phyloP scores from a whole-genome alignment of 2,113 vertebrate species.

The Glaucidium brasilianum region DNA sequence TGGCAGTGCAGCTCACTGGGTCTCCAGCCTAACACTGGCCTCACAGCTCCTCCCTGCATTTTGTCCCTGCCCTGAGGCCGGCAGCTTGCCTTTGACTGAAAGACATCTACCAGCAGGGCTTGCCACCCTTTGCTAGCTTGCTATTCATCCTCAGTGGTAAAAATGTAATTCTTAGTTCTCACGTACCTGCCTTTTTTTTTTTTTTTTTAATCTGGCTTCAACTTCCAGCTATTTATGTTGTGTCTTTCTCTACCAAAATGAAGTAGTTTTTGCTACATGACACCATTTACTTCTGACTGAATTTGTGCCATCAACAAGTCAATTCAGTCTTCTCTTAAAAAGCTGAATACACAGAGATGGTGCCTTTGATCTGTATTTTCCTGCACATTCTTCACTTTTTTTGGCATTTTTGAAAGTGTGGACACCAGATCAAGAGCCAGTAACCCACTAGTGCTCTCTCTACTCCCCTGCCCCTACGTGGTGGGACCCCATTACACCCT shows the following conservation, averaged over 20 bases:
- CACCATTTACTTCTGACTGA: not conserved
- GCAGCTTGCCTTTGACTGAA: not conserved
- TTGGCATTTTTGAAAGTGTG: not conserved
- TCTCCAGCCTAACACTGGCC: rapidly evolving
- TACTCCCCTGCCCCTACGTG: not conserved
- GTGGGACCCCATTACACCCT: not conserved
- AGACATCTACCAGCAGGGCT: not conserved
- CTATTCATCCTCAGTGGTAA: not conserved
- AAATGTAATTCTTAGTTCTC: not conserved
- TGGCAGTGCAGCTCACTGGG: not conserved
- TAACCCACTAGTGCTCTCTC: not conserved
- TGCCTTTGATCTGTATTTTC: not conserved
- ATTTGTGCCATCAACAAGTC: not conserved
- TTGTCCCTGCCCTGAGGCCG: rapidly evolving
- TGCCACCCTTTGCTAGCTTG: not conserved
- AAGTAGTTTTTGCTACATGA: not conserved
- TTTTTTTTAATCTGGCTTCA: not conserved
- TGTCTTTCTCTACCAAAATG: not conserved
- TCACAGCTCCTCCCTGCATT: not conserved
- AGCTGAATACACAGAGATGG: not conserved
- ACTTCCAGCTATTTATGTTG: not conserved
- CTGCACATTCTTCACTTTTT: not conserved
- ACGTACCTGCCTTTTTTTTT: not conserved
- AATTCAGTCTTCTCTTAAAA: not conserved
- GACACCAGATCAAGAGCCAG: not conserved